Conservation (phyloP, 2,113 vertebrate genomes). For the Phylloscopus whistleri region DNA sequence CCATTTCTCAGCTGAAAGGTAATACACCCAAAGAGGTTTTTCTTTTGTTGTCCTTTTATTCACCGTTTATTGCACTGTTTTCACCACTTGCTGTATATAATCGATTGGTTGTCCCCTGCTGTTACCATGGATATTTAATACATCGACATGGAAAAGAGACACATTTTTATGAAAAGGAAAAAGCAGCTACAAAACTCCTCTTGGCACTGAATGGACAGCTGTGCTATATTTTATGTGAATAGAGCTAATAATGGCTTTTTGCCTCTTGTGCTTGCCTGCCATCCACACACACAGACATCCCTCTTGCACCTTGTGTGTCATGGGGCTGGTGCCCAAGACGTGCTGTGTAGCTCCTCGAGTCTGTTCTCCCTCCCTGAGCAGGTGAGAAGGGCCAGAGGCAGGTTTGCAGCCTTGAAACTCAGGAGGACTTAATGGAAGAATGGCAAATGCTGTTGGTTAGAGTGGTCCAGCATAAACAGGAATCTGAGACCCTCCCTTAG, state of each 20-base stretch:
- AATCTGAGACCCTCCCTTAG: neutral
- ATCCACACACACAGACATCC: neutral
- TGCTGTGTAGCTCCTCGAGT: fast-evolving
- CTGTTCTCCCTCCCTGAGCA: neutral
- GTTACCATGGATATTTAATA: slow-evolving; percentile 23
- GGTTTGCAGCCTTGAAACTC: neutral
- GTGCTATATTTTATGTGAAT: neutral
- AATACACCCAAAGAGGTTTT: neutral
- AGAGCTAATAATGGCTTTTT: neutral
- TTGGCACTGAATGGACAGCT: neutral
- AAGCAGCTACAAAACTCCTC: neutral
- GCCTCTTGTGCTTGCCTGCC: neutral
- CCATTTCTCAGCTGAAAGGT: neutral
- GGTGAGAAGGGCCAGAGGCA: neutral
- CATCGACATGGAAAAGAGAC: neutral
- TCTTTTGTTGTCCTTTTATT: neutral
- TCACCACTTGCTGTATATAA: neutral
- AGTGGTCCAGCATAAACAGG: neutral
- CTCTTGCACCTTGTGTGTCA: neutral
- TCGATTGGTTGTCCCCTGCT: neutral
- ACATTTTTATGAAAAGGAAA: neutral
- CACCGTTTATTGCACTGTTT: neutral
- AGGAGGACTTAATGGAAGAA: neutral
- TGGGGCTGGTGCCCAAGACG: neutral
- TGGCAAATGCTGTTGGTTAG: neutral